These are phyloP conservation scores for Sylvicola cinctus DNA, from an alignment of 2,888 invertebrate species.

Conservation along the genomic window DNA sequence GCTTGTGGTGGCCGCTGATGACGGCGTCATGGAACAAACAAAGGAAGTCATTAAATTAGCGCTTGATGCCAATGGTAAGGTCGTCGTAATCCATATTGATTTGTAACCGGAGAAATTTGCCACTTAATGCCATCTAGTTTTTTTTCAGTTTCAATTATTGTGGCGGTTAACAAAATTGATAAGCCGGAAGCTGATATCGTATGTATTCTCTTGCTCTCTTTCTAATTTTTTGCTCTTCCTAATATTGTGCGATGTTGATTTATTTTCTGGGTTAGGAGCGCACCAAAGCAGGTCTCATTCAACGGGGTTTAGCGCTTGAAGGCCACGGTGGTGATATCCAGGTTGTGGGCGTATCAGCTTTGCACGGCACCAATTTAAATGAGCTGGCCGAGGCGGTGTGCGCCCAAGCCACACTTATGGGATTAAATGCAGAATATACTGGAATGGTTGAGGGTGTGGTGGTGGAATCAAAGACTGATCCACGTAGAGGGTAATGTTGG, in stretches of 20 bases:
- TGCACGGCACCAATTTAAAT: conserved; percentile 59
- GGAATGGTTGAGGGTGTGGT: conserved; percentile 80
- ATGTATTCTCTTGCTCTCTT: conserved; percentile 26
- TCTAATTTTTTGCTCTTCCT: not conserved
- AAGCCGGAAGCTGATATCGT: conserved; percentile 77
- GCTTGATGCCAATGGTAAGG: conserved; percentile 43
- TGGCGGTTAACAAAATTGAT: conserved; percentile 97
- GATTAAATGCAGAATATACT: conserved; percentile 61
- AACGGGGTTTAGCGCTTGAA: conserved; percentile 66
- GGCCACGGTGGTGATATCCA: conserved; percentile 83
- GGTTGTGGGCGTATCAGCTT: conserved; percentile 76
- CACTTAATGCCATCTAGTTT: conserved; percentile 1
- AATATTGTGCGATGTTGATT: not conserved
- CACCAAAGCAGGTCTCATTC: conserved; percentile 51
- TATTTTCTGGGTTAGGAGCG: conserved; percentile 32
- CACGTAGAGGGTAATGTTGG: conserved; percentile 36
- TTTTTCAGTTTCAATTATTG: conserved; percentile 72
- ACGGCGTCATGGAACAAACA: conserved; percentile 98
- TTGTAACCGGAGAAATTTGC: conserved; percentile 1
- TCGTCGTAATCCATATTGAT: not conserved
- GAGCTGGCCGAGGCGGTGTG: conserved; percentile 64
- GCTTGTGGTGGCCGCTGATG: conserved; percentile 94
- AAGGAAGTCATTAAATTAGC: conserved; percentile 79
- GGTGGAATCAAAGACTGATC: conserved; percentile 61
- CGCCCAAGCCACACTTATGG: conserved; percentile 68